Evolutionary conservation across 2,888 invertebrate species (phyloP).

Genomic region (Catotricha subobsoleta): DNA sequence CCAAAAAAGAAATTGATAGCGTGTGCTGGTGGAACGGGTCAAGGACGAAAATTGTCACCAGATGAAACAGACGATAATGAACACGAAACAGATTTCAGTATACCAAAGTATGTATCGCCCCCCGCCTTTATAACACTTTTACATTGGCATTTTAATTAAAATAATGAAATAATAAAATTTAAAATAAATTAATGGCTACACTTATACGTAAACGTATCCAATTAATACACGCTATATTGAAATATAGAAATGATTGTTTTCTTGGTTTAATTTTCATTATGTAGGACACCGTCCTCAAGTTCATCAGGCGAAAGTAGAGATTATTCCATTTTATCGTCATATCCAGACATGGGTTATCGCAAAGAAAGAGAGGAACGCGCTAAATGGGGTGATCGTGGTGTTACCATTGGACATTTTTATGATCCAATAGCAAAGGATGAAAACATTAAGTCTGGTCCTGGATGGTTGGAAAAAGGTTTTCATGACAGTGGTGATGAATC

Average conservation of each 20-base stretch:
- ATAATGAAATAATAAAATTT: no score
- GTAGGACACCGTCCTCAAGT: slow-evolving; percentile 17
- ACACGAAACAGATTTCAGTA: slow-evolving; percentile 6
- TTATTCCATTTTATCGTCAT: slow-evolving; percentile 18
- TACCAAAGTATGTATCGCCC: slow-evolving; percentile 3
- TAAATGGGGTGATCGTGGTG: slow-evolving; percentile 56
- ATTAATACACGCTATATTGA: no score
- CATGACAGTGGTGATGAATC: slow-evolving; percentile 31
- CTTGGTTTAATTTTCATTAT: not conserved
- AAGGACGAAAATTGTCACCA: not conserved
- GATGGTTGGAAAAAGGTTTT: slow-evolving; percentile 36
- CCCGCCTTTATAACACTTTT: not conserved
- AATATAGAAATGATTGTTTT: no score
- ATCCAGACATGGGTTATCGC: slow-evolving; percentile 22
- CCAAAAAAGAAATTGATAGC: no score
- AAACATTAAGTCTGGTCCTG: slow-evolving; percentile 25
- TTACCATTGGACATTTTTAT: slow-evolving; percentile 49
- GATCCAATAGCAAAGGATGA: slow-evolving; percentile 31
- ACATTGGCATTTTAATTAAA: not conserved
- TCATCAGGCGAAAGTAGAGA: slow-evolving; percentile 20
- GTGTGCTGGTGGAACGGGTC: no score
- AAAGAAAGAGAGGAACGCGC: slow-evolving; percentile 38
- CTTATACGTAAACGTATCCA: no score
- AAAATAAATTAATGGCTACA: no score
- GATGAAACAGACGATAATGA: slow-evolving; percentile 3